Base-by-base conservation (phyloP, 2,888 invertebrate genomes). In the Coecobrya sp. region DNA sequence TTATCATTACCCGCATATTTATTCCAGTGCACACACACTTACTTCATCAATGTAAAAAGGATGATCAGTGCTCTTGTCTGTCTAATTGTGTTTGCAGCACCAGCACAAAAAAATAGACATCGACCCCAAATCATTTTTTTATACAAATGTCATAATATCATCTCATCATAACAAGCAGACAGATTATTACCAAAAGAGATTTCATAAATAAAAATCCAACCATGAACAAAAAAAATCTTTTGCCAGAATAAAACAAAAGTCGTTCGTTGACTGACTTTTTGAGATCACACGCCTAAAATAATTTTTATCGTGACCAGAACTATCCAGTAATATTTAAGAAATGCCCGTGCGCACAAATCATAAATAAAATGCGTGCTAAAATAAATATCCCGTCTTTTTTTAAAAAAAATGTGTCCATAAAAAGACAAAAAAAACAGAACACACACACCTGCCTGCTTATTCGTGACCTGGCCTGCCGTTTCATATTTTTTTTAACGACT, bases 1-100 rank as follows among this genome's bases (percentile, higher is more conserved):
- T 27, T 27, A 68, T 70, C 19, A 45, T 89, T 82, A 89, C 81
- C 81, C 81, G 82, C 89, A 89, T 89, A 68, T 89, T 89, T 89
- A 89, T 89, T 82, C 89, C 81, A 68, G 22, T 68, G 68, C 82
- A 89, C 82, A 82, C 79, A 19, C 87, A 55, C 76, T 3, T 16
- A 19, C 5, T 55, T 2, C 19, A 55, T 55, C 7, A 1, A 19
- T n/a, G 19, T 2, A 52, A 52, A 16, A 19, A 55, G 55, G 19
- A 55, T n/a, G 19, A 55, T n/a, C 36, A 55, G n/a, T 55, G 55
- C 55, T 55, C 7, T 19, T n/a, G n/a, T 19, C 19, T 55, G n/a
- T 55, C 5, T 55, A 19, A n/a, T 55, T 55, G n/a, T 55, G 13
- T 36, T 36, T 36, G 7, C 1, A 49, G 49, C 49, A 42, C 4